Percentiles rank a stretch among this genome's conserved stretches.
Conservation (phyloP, 92 coral and sea anemone species). For the Umimayanthus kanabou region DNA sequence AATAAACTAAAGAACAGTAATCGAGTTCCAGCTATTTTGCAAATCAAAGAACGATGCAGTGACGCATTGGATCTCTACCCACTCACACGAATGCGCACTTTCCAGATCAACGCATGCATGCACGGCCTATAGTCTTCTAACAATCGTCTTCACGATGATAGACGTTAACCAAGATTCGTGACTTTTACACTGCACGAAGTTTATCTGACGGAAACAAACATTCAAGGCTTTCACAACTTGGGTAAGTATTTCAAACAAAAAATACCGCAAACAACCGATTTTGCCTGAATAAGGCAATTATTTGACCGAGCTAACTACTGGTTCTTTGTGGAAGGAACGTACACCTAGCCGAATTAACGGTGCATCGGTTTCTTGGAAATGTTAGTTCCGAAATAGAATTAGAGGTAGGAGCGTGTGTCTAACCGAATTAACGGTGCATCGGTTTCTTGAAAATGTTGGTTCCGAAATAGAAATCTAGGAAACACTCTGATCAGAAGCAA, state of each 20-base stretch:
- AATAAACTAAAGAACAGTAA: not conserved
- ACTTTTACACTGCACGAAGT: not conserved
- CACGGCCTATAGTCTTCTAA: not conserved
- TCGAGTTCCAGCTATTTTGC: not conserved
- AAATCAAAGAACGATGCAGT: not conserved
- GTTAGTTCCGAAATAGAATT: not conserved
- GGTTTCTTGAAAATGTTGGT: not conserved
- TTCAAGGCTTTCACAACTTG: not conserved
- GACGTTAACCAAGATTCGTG: not conserved
- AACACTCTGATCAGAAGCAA: not conserved
- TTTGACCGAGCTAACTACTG: too few species aligned
- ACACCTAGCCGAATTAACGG: not conserved
- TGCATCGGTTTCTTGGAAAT: not conserved
- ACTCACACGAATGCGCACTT: not conserved
- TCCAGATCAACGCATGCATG: not conserved
- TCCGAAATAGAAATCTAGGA: not conserved
- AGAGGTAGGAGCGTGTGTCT: not conserved
- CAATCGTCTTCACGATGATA: not conserved
- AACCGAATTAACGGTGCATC: not conserved
- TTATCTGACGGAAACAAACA: not conserved
- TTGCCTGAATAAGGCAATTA: not conserved
- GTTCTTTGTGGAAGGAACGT: not conserved
- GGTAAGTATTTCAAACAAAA: not conserved
- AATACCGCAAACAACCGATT: not conserved
- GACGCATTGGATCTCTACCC: not conserved